Evolutionary conservation across 2,113 vertebrate species (phyloP).

Genomic region (Equus przewalskii): DNA sequence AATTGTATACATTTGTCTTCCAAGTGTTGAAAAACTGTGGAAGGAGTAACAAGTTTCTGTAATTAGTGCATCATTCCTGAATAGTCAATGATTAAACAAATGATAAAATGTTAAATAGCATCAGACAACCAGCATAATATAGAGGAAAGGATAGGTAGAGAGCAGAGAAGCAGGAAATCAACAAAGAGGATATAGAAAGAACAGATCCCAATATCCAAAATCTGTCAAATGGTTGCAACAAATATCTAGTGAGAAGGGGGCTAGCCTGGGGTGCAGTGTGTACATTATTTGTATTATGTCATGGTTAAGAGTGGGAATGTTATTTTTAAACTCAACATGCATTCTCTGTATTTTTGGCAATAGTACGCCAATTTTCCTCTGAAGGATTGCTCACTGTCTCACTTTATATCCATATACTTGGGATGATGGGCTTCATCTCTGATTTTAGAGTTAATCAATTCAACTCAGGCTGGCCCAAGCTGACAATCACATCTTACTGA

Average conservation of each 20-base stretch:
- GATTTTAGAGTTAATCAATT: neutral
- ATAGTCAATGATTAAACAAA: neutral
- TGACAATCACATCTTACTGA: neutral
- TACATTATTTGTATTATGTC: neutral
- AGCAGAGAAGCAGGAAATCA: neutral
- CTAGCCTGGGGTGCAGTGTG: rapidly evolving
- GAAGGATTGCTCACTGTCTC: neutral
- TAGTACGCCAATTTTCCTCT: neutral
- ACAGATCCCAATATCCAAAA: too few species aligned
- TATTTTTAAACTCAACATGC: neutral
- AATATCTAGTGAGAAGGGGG: neutral
- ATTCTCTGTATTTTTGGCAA: neutral
- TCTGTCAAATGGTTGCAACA: neutral
- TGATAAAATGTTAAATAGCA: neutral
- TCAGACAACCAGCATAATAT: neutral
- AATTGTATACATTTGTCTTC: neutral
- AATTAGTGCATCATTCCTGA: neutral
- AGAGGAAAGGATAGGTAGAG: neutral
- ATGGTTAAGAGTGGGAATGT: neutral
- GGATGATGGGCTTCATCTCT: neutral
- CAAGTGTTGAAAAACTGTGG: neutral
- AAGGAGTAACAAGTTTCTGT: neutral
- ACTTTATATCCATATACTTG: neutral
- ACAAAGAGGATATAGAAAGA: neutral
- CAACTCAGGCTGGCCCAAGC: neutral